Percentiles rank a stretch among this genome's conserved stretches.
Conservation (phyloP, 2,888 invertebrate genomes). For the Meteorus colon region DNA sequence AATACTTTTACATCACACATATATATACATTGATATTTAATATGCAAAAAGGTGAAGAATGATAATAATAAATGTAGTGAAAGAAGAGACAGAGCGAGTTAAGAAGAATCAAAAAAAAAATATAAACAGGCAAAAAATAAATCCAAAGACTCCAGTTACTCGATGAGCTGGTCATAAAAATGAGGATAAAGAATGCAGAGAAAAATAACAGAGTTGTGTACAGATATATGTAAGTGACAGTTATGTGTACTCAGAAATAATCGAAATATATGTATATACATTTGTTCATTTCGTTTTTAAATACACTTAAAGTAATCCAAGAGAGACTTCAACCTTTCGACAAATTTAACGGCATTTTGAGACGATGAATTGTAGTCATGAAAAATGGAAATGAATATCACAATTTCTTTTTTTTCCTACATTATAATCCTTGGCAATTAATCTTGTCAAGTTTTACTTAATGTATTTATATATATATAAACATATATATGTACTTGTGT, state of each 20-base stretch:
- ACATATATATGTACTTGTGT: not conserved
- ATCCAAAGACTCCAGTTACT: slow-evolving; percentile 50
- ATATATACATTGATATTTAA: slow-evolving; percentile 14
- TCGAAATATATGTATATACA: slow-evolving; percentile 14
- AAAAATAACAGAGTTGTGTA: slow-evolving; percentile 34
- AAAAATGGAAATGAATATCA: slow-evolving; percentile 5
- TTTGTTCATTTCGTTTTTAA: slow-evolving; percentile 9
- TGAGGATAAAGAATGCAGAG: slow-evolving; percentile 44
- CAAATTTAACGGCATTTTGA: slow-evolving; percentile 21
- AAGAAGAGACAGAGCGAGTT: not conserved
- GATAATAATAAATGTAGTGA: slow-evolving; percentile 29
- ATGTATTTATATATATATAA: not conserved
- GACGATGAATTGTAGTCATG: slow-evolving; percentile 16
- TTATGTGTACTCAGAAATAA: slow-evolving; percentile 22
- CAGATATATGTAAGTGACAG: slow-evolving; percentile 35
- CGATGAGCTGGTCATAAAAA: slow-evolving; percentile 47
- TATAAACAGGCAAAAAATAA: slow-evolving; percentile 23
- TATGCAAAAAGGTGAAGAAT: slow-evolving; percentile 34
- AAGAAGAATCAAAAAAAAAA: slow-evolving; percentile 28
- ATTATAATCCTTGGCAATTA: not conserved
- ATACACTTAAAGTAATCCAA: slow-evolving; percentile 2
- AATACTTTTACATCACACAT: not conserved
- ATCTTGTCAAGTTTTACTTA: not conserved
- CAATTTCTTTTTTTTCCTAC: not conserved
- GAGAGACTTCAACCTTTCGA: slow-evolving; percentile 21